Conservation (phyloP, 2,797 vertebrate genomes). For the Pagetopsis macropterus region DNA sequence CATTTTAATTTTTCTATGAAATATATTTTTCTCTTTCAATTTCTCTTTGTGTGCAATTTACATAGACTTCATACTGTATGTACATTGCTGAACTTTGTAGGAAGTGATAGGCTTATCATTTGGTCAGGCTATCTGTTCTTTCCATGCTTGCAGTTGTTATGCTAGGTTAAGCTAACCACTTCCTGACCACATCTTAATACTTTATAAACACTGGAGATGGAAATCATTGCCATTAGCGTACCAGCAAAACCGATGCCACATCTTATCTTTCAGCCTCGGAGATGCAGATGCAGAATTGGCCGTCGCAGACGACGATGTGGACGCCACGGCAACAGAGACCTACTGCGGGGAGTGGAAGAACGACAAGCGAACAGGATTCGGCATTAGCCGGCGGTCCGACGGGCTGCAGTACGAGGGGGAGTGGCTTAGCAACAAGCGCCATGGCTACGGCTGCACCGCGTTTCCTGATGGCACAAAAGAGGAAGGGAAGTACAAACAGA, state of each 20-base stretch:
- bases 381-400: constrained; percentile 93
- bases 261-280: constrained; percentile 85
- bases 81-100: background rate
- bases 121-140: background rate
- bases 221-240: background rate
- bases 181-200: constrained; percentile 1
- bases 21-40: background rate
- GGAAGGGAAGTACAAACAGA: constrained; percentile 99
- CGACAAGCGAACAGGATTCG: constrained; percentile 94
- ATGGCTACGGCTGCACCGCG: constrained; percentile 96
- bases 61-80: background rate
- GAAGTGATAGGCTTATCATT: too few species aligned
- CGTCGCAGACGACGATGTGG: constrained; percentile 91
- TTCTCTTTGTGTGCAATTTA: background rate
- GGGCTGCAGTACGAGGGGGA: constrained; percentile 96
- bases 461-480: constrained; percentile 97
- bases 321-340: constrained; percentile 95
- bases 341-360: constrained; percentile 97
- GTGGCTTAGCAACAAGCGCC: constrained; percentile 95
- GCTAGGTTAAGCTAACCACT: constrained; percentile 1
- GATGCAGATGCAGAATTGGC: constrained; percentile 93
- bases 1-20: background rate
- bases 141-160: background rate
- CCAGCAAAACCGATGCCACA: constrained; percentile 6
- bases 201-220: background rate